A percentile compares a stretch with the other conserved stretches of the same genome.
phyloP scores from a whole-genome alignment of 2,113 vertebrate genomes.

The Bucco capensis region DNA sequence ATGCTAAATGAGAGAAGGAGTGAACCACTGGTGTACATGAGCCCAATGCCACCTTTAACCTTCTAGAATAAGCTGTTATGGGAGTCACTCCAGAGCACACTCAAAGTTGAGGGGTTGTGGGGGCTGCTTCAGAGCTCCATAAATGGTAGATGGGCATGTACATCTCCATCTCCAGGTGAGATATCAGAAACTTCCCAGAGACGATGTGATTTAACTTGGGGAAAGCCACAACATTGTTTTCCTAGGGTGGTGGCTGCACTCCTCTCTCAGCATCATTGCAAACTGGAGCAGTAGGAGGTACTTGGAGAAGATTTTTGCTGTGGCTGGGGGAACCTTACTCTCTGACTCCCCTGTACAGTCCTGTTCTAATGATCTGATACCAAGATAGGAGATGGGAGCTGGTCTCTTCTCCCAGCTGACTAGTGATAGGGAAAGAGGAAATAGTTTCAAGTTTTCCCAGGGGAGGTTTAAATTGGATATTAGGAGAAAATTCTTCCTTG shows the following conservation, averaged over 20 bases:
- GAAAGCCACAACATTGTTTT: neutral
- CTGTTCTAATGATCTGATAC: neutral
- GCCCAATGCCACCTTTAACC: neutral
- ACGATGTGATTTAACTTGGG: neutral
- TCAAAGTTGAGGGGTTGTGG: neutral
- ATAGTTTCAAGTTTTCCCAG: too few relatives aligned
- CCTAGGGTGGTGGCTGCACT: neutral
- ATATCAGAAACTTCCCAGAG: neutral
- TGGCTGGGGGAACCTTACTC: neutral
- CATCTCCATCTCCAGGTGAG: neutral
- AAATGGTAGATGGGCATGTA: fast-evolving
- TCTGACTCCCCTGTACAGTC: neutral
- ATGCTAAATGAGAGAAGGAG: neutral
- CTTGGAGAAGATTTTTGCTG: neutral
- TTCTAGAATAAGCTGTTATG: fast-evolving
- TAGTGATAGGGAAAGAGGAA: too few relatives aligned
- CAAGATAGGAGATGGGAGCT: neutral
- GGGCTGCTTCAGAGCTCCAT: neutral
- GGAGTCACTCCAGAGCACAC: neutral
- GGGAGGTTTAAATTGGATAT: too few relatives aligned
- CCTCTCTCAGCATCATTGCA: neutral
- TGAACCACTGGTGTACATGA: fast-evolving
- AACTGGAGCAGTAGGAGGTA: neutral
- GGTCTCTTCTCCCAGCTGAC: too few relatives aligned
- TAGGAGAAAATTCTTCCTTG: too few relatives aligned